Evolutionary conservation across 2,888 invertebrate genomes (phyloP).

Genomic region (Merodon equestris): DNA sequence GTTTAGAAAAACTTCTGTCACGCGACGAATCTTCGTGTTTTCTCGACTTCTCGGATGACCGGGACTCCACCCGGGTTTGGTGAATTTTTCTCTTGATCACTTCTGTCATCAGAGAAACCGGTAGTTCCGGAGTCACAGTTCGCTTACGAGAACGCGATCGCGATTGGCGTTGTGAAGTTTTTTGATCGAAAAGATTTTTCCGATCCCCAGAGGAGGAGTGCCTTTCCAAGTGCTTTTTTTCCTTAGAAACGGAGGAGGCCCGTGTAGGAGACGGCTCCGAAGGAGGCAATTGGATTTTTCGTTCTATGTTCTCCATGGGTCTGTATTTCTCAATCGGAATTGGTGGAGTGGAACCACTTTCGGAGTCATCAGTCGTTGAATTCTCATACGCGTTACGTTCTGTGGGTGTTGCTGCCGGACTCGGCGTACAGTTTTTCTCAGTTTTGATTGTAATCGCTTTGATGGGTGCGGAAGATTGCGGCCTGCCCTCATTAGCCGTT

Average conservation of each 20-base stretch:
- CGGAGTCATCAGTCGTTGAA: slow-evolving; percentile 6
- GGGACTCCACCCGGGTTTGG: too few species aligned
- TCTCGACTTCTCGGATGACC: too few species aligned
- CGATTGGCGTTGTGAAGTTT: slow-evolving; percentile 1
- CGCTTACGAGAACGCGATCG: slow-evolving; percentile 17
- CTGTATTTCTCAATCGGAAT: slow-evolving; percentile 35
- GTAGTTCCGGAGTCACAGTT: slow-evolving; percentile 22
- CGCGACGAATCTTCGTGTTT: too few species aligned
- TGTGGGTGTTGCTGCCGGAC: background rate
- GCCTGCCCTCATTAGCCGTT: background rate
- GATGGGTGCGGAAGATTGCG: too few species aligned
- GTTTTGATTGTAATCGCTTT: too few species aligned
- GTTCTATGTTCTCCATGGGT: background rate
- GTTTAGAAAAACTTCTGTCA: too few species aligned
- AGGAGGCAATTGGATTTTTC: slow-evolving; percentile 3
- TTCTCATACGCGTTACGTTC: background rate
- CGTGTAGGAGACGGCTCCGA: slow-evolving; percentile 11
- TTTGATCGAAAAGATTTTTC: slow-evolving; percentile 6
- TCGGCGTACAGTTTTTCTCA: background rate
- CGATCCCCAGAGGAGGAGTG: background rate
- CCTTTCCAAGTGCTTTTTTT: slow-evolving; percentile 10
- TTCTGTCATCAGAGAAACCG: too few species aligned
- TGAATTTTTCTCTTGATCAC: too few species aligned
- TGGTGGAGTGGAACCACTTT: slow-evolving; percentile 51
- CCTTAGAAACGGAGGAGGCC: background rate